Conservation (phyloP, 2,113 vertebrate species). For the Antigone vipio region DNA sequence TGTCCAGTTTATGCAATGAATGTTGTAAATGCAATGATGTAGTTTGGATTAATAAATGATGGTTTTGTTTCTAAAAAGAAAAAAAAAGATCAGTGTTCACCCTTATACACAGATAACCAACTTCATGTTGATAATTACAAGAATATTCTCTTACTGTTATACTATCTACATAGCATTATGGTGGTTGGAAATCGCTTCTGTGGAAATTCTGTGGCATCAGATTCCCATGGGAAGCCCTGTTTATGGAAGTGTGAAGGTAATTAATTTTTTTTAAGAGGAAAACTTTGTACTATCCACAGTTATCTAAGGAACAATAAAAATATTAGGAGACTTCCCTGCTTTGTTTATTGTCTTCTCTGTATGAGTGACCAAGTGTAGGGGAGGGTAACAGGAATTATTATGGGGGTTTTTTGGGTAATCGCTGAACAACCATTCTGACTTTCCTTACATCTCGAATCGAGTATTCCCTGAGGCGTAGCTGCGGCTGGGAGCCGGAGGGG, state of each 20-base stretch:
- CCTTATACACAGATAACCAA: conserved; percentile 63
- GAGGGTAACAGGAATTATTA: not conserved
- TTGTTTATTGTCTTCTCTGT: not conserved
- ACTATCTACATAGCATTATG: conserved; percentile 19
- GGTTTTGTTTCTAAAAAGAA: conserved; percentile 77
- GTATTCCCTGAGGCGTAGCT: not conserved
- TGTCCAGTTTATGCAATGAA: conserved; percentile 86
- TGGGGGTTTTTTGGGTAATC: not conserved
- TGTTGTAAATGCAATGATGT: conserved; percentile 87
- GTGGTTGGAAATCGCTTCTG: conserved; percentile 27
- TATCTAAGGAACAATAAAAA: conserved; percentile 79
- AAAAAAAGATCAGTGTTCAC: conserved; percentile 65
- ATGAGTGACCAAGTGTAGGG: not conserved
- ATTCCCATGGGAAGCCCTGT: conserved; percentile 17
- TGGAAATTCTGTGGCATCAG: conserved; percentile 38
- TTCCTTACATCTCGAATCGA: not conserved
- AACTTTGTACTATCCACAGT: conserved; percentile 75
- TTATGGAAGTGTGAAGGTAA: conserved; percentile 47
- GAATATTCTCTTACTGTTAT: conserved; percentile 60
- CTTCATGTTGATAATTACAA: conserved; percentile 52
- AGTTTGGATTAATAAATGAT: conserved; percentile 87
- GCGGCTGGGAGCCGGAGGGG: not conserved
- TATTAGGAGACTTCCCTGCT: conserved; percentile 59
- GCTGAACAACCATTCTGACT: not conserved
- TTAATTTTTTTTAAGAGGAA: conserved; percentile 65